Evolutionary conservation across 2,797 vertebrate species (phyloP).

Genomic region (Enteromius viviparus): DNA sequence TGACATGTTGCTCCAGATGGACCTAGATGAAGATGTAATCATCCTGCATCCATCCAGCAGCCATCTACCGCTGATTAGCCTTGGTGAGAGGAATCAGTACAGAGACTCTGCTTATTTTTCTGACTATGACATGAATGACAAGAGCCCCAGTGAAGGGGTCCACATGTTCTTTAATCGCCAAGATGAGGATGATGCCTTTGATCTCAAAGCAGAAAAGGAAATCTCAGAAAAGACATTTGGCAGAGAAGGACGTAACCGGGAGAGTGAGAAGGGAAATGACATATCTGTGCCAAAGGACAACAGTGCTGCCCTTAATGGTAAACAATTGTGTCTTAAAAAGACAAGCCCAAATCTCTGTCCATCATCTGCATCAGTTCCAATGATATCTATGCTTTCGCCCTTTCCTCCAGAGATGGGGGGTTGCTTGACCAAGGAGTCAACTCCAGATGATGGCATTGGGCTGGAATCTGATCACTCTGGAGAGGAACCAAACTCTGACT

Average conservation of each 20-base stretch:
- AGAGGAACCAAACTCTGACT: conserved; percentile 75
- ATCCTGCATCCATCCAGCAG: conserved; percentile 67
- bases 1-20: conserved; percentile 73
- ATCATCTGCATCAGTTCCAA: conserved; percentile 62
- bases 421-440: conserved; percentile 81
- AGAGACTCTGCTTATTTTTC: conserved; percentile 97
- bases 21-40: conserved; percentile 66
- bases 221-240: conserved; percentile 39
- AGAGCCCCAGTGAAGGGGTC: conserved; percentile 74
- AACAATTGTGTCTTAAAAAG: conserved; percentile 46
- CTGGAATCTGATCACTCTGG: conserved; percentile 77
- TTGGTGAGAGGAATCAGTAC: conserved; percentile 83
- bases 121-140: conserved; percentile 87
- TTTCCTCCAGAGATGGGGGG: conserved; percentile 82
- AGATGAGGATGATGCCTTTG: conserved; percentile 50
- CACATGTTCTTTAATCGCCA: conserved; percentile 69
- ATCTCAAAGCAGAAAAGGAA: conserved; percentile 55
- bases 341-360: conserved; percentile 50
- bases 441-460: conserved; percentile 78
- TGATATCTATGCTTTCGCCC: conserved; percentile 77
- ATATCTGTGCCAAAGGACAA: conserved; percentile 62
- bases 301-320: conserved; percentile 53
- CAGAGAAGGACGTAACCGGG: conserved; percentile 54
- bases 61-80: conserved; percentile 74
- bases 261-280: conserved; percentile 50